Evolutionary conservation across 2,113 vertebrate genomes (phyloP), one percentile per base, ranked within the genome.

Genomic region (Spea multiplicata): DNA sequence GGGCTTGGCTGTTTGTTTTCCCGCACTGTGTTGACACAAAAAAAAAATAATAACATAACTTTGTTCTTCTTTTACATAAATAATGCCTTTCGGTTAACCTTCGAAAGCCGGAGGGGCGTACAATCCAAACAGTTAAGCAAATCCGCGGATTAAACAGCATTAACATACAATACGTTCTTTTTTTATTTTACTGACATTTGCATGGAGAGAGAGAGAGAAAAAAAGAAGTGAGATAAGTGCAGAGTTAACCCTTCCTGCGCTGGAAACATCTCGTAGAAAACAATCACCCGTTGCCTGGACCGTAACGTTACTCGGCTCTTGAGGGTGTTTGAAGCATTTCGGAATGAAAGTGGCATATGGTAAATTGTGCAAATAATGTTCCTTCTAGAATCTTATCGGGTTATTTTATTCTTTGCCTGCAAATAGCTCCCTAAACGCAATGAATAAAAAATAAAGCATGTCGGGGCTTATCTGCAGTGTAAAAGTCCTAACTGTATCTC

Each of bases 381-480:
- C 50, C 13, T 77, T 47, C 55, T 77, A 61, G 62, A 70, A 77
- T 62, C 44, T 61, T 77, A 77, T 77, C 55, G 48, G 53, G 66
- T 46, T 30, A 4, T 70, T 77, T 77, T 47, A 77, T 70, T 45
- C 68, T 62, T 14, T n/a, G 57, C 49, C 49, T 17, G 66, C 4
- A 77, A 77, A 61, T 49, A 10, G 74, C 64, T 75, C 65, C 53
- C 47, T 59, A 50, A 77, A 70, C 66, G 62, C 12, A 5, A 6
- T 44, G 74, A 76, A 55, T 46, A 69, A 76, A n/a, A 66, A n/a
- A 10, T 30, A 30, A 30, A 30, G n/a, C n/a, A 7, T 2, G 46
- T 65, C 30, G 3, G 9, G 12, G 65, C 6, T 8, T 9, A 65
- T 49, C 16, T 64, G 52, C 52, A n/a, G 70, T 44, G 47, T 14